Evolutionary conservation across 1,140 invertebrate genomes (phyloP), one percentile per base, ranked within the genome.

Genomic region (Drosophila arizonae): DNA sequence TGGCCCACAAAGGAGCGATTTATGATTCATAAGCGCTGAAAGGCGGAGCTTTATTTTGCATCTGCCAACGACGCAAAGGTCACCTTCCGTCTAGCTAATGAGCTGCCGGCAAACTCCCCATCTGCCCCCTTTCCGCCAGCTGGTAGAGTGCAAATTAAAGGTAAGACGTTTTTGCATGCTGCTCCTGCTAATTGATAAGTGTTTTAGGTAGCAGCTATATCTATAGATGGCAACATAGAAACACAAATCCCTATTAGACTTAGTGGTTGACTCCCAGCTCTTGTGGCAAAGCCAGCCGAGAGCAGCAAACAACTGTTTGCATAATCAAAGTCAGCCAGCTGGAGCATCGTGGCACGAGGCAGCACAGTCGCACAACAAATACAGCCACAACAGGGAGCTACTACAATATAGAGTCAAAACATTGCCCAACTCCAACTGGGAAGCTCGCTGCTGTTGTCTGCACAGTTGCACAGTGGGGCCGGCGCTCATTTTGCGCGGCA

Each of bases 281-380:
- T 26, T 45, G 61, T 41, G 51, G 24, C 17, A 56, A 55, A 36
- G 41, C 57, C 60, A 62, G 54, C 67, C 43, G 21, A 24, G 21
- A 24, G 21, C 21, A 24, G 21, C 21, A 24, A 24, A 24, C 21
- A 69, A 70, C 69, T 57, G 62, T 66, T 71, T 66, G 62, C 69
- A 71, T 71, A 66, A 71, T 66, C 69, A 71, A 71, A 66, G 62
- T 17, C 36, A 71, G 54, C 61, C 67, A 46, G 60, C 28, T 28
- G 41, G n/a, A 10, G 21, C 21, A 2, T 24, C 21, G 21, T 24
- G 21, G 21, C 21, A 24, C 21, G 21, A 24, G 21, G 30, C 26
- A 45, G n/a, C 33, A 36, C 54, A 17, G 51, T 45, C 28, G 28
- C 28, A 30, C 51, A 21, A 2, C 26, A 55, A 43, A 15, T 30